Percentiles rank a stretch among this genome's conserved stretches.
phyloP scores from a whole-genome alignment of 2,113 vertebrate species.

The Rhagologus leucostigma region DNA sequence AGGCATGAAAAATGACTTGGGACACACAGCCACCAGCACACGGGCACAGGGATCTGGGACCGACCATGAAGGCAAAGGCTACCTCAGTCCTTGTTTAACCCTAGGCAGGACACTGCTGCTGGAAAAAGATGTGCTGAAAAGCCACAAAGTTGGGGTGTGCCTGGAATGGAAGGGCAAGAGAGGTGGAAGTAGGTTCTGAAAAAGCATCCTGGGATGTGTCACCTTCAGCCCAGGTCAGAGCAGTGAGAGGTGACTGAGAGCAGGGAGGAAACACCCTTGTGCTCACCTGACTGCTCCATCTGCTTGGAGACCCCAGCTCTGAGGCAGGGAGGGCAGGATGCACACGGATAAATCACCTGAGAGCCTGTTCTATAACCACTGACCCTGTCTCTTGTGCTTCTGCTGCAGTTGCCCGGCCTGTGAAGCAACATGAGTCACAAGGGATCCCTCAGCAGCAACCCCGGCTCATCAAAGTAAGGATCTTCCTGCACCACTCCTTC shows the following conservation, averaged over 20 bases:
- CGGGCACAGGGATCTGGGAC: accelerated
- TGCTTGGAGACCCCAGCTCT: background rate
- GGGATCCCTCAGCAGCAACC: conserved; percentile 56
- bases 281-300: background rate
- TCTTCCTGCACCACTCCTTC: background rate
- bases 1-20: background rate
- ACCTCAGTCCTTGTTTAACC: background rate
- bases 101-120: background rate
- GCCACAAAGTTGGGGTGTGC: background rate
- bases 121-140: background rate
- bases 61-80: background rate
- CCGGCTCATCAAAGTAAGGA: conserved; percentile 61
- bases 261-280: background rate
- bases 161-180: background rate
- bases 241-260: background rate
- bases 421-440: conserved; percentile 57
- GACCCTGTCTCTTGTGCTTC: background rate
- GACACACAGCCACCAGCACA: background rate
- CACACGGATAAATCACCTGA: accelerated
- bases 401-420: conserved; percentile 45
- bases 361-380: background rate
- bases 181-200: background rate
- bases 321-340: background rate
- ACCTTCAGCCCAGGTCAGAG: background rate
- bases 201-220: background rate